Conservation (phyloP, 2,888 invertebrate species). For the Craniophora ligustri region DNA sequence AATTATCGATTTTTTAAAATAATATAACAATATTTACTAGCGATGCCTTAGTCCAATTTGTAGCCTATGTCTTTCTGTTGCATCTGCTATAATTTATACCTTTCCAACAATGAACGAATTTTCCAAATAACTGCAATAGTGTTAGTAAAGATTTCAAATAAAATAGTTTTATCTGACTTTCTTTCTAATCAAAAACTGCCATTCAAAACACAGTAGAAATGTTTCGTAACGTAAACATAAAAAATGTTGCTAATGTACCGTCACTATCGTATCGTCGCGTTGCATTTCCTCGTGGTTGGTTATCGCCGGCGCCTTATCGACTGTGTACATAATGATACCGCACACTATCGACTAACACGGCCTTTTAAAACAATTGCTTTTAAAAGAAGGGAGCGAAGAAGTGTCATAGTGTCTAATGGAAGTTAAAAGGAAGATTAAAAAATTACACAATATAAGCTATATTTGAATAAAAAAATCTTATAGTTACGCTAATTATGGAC, state of each 20-base stretch:
- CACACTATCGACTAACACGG: constrained; percentile 45
- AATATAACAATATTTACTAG: too few species aligned
- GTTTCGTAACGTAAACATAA: constrained; percentile 45
- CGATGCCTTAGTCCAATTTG: too few species aligned
- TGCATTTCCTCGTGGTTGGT: constrained; percentile 75
- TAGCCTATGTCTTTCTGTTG: too few species aligned
- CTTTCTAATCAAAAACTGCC: not conserved
- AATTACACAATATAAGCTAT: too few species aligned
- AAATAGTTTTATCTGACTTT: not conserved
- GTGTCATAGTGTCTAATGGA: not conserved
- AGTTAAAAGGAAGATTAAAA: too few species aligned
- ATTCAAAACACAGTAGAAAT: constrained; percentile 26
- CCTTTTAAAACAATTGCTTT: constrained; percentile 54
- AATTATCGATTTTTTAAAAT: too few species aligned
- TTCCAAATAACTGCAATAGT: too few species aligned
- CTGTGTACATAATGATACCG: constrained; percentile 68
- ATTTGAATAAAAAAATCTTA: too few species aligned
- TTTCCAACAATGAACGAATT: too few species aligned
- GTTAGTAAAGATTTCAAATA: not conserved
- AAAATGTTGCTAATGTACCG: constrained; percentile 52
- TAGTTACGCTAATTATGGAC: too few species aligned
- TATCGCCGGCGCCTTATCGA: constrained; percentile 77
- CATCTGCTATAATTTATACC: too few species aligned
- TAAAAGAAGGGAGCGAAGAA: constrained; percentile 23
- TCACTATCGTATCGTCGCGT: constrained; percentile 59